Percentiles rank a stretch among this genome's conserved stretches.
Conservation (phyloP, 2,113 vertebrate species). For the Synodontis membranacea region DNA sequence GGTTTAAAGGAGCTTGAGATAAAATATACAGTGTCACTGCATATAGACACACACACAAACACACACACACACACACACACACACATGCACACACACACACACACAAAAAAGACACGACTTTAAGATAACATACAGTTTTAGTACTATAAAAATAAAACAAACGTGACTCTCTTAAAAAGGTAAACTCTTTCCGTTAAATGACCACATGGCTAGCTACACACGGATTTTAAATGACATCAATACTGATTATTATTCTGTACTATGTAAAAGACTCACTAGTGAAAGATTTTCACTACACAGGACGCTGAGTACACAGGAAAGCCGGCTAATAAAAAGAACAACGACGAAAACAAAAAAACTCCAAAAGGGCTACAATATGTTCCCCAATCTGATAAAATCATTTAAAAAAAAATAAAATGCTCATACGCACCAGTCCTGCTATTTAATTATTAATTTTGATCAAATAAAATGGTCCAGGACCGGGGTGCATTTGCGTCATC, state of each 20-base stretch:
- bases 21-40: constrained; percentile 60
- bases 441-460: constrained; percentile 64
- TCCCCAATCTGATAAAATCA: constrained; percentile 43
- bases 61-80: too few relatives aligned
- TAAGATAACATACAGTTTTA: constrained; percentile 63
- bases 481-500: constrained; percentile 38
- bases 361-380: constrained; percentile 36
- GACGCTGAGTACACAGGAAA: constrained; percentile 39
- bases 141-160: constrained; percentile 69
- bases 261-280: constrained; percentile 66
- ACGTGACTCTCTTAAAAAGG: constrained; percentile 59
- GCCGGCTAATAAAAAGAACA: constrained; percentile 43
- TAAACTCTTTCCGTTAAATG: constrained; percentile 68
- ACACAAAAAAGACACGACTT: constrained; percentile 57
- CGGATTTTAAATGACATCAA: constrained; percentile 70
- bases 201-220: constrained; percentile 64
- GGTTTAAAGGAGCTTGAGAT: constrained; percentile 58
- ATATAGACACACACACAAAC: constrained; percentile 56
- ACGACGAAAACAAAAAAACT: background rate
- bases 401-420: constrained; percentile 50
- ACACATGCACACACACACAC: too few relatives aligned
- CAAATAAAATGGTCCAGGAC: constrained; percentile 60
- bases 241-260: constrained; percentile 65
- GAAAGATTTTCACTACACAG: constrained; percentile 66
- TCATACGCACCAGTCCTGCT: constrained; percentile 61